Evolutionary conservation across 2,888 invertebrate species (phyloP).

Genomic region (Tanytarsus gracilentus): DNA sequence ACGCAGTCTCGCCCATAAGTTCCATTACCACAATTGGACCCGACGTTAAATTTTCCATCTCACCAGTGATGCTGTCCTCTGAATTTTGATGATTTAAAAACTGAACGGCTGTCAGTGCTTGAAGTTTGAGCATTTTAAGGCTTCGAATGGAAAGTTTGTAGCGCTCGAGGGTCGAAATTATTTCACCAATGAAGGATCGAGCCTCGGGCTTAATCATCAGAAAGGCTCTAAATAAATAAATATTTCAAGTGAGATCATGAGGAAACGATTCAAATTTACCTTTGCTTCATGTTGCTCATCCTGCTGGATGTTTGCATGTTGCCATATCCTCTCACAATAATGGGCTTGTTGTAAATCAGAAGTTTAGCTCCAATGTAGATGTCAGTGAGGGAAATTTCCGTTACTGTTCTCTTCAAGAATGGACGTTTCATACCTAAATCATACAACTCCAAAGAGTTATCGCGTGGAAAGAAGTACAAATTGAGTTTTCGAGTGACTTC

Average conservation of each 20-base stretch:
- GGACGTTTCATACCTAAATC: conserved; percentile 55
- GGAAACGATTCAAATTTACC: conserved; percentile 43
- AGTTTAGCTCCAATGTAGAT: conserved; percentile 66
- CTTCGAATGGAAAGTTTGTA: conserved; percentile 55
- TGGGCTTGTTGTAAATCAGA: conserved; percentile 62
- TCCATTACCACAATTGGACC: conserved; percentile 38
- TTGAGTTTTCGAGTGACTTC: conserved; percentile 56
- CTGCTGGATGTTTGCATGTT: conserved; percentile 58
- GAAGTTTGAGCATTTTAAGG: conserved; percentile 62
- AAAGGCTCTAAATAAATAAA: conserved; percentile 54
- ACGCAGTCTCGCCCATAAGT: conserved; percentile 39
- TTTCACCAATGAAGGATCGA: conserved; percentile 60
- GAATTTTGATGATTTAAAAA: conserved; percentile 51
- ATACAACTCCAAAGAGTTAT: conserved; percentile 68
- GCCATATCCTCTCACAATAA: conserved; percentile 64
- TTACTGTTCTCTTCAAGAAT: conserved; percentile 58
- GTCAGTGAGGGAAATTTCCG: conserved; percentile 54
- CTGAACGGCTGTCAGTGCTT: conserved; percentile 53
- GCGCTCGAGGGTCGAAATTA: conserved; percentile 58
- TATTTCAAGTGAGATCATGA: conserved; percentile 24
- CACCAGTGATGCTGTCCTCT: conserved; percentile 48
- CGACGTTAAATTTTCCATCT: conserved; percentile 24
- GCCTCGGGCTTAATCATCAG: conserved; percentile 68
- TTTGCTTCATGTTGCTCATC: conserved; percentile 54
- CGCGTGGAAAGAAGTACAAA: conserved; percentile 65